A percentile compares a stretch with the other conserved stretches of the same genome.
These are phyloP conservation scores for Aegotheles bennettii DNA, from an alignment of 2,113 vertebrate genomes.

Conservation along the genomic window DNA sequence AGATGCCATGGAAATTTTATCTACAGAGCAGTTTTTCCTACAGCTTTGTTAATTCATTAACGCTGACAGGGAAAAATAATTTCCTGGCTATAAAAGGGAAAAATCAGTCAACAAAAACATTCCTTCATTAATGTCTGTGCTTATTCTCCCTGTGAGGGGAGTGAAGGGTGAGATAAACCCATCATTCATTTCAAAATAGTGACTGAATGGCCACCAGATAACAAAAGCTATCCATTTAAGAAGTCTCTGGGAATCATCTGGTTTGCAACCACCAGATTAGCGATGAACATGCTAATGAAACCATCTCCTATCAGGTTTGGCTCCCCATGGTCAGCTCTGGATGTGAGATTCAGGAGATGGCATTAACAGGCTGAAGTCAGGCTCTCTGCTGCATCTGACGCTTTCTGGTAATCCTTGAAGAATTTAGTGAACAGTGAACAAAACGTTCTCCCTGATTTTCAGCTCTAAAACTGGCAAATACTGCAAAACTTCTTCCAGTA, in stretches of 20 bases:
- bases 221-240: neutral
- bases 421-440: neutral
- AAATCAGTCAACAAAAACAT: neutral
- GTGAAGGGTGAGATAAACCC: neutral
- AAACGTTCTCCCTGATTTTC: neutral
- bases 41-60: neutral
- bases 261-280: neutral
- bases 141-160: neutral
- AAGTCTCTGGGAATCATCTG: neutral
- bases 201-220: neutral
- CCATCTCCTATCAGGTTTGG: neutral
- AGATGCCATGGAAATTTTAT: conserved; percentile 16
- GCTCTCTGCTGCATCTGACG: neutral
- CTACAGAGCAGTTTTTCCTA: conserved; percentile 31
- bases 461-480: neutral
- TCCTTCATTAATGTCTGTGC: neutral
- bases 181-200: neutral
- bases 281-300: neutral
- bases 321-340: neutral
- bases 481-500: neutral
- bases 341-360: neutral
- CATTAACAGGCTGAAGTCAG: neutral
- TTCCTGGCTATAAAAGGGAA: neutral
- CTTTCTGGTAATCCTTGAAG: neutral
- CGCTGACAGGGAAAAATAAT: neutral